Conservation (phyloP, 2,888 invertebrate genomes). For the Spialia ferax region DNA sequence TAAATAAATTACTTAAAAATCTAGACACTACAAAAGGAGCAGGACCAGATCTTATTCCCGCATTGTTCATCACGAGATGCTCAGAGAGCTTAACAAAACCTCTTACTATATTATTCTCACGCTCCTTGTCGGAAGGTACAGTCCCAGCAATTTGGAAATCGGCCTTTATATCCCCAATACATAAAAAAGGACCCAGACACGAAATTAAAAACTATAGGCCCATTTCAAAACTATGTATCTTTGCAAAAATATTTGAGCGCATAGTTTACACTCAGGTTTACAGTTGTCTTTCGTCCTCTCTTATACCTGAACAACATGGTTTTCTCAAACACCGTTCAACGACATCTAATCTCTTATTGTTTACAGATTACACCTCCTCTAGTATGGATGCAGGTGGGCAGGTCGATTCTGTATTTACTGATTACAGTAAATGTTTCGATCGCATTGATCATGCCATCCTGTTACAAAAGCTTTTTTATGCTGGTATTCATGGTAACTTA, state of each 20-base stretch:
- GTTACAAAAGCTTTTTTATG: background rate
- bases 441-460: background rate
- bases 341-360: background rate
- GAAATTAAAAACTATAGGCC: background rate
- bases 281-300: background rate
- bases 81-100: too few species aligned
- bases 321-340: background rate
- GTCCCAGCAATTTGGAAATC: background rate
- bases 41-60: too few species aligned
- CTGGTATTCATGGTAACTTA: background rate
- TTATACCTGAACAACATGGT: background rate
- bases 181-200: background rate
- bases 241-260: background rate
- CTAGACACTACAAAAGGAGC: too few species aligned
- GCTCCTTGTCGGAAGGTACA: too few species aligned
- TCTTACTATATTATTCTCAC: too few species aligned
- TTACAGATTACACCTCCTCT: background rate
- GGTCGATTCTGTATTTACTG: background rate
- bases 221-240: background rate
- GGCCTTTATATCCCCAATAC: background rate
- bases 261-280: background rate
- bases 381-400: background rate
- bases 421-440: background rate
- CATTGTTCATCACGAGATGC: too few species aligned
- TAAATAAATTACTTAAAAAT: too few species aligned